Conservation (phyloP, 2,888 invertebrate species). For the Apotomis capreana region DNA sequence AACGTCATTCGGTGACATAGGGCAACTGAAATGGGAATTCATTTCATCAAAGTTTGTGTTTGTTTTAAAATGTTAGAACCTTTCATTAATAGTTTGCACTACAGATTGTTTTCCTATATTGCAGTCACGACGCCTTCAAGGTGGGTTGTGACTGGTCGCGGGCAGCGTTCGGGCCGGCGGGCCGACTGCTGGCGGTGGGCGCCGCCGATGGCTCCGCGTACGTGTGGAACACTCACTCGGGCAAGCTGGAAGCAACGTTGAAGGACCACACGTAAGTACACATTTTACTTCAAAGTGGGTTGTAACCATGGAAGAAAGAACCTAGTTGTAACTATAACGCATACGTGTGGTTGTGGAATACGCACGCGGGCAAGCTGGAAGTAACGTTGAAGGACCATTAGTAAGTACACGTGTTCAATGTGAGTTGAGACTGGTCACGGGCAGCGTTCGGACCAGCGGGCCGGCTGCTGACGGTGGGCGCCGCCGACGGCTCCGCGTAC, state of each 20-base stretch:
- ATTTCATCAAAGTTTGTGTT: too few relatives aligned
- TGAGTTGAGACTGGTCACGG: slow-evolving; percentile 96
- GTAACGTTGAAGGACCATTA: too few relatives aligned
- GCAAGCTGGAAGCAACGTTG: slow-evolving; percentile 89
- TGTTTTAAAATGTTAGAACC: too few relatives aligned
- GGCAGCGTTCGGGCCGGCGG: slow-evolving; percentile 96
- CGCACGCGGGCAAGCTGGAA: too few relatives aligned
- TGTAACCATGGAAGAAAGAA: too few relatives aligned
- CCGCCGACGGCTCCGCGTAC: slow-evolving; percentile 94
- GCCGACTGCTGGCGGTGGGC: slow-evolving; percentile 94
- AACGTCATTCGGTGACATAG: too few relatives aligned
- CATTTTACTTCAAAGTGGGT: too few relatives aligned
- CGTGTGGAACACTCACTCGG: slow-evolving; percentile 93
- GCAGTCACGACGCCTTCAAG: slow-evolving; percentile 96
- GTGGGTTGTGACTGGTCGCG: slow-evolving; percentile 97
- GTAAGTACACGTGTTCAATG: slow-evolving; percentile 90
- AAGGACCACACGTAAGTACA: slow-evolving; percentile 91
- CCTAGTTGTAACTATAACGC: too few relatives aligned
- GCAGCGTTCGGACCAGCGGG: slow-evolving; percentile 96
- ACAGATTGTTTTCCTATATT: slow-evolving; percentile 49
- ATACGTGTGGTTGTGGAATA: too few relatives aligned
- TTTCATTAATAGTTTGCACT: too few relatives aligned
- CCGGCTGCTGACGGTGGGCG: slow-evolving; percentile 94
- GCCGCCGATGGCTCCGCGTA: slow-evolving; percentile 95
- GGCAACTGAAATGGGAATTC: too few relatives aligned